These are phyloP conservation scores for Denticeps clupeoides DNA, from an alignment of 2,797 vertebrate species.

Conservation along the genomic window DNA sequence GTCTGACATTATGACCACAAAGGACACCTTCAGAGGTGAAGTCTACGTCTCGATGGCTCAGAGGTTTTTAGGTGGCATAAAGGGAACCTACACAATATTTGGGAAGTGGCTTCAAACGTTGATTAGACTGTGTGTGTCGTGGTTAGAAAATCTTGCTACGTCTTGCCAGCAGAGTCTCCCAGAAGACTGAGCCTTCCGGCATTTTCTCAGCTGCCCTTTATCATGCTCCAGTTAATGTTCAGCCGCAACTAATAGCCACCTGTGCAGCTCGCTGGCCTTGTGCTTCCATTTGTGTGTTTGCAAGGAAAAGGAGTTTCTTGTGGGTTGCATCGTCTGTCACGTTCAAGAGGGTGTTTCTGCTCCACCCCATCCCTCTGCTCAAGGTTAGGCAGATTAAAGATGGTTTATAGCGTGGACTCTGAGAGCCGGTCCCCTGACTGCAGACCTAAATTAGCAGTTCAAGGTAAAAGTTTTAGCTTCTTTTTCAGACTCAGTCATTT, in stretches of 20 bases:
- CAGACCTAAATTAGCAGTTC: slow-evolving; percentile 10
- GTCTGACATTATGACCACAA: too few species aligned
- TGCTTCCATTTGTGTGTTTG: neutral
- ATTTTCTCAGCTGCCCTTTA: slow-evolving; percentile 2
- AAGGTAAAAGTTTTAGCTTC: slow-evolving; percentile 1
- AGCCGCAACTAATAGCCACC: neutral
- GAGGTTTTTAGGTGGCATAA: too few species aligned
- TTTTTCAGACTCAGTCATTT: neutral
- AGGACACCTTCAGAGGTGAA: too few species aligned
- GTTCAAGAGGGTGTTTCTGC: neutral
- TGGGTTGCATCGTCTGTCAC: too few species aligned
- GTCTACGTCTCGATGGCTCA: too few species aligned
- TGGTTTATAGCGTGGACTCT: neutral
- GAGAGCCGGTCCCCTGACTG: slow-evolving; percentile 3
- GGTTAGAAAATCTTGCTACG: too few species aligned
- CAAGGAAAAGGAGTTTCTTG: too few species aligned
- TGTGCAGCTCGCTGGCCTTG: neutral
- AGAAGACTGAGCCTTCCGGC: neutral
- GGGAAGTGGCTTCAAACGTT: too few species aligned
- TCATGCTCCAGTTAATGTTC: slow-evolving; percentile 4
- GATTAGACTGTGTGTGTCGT: too few species aligned
- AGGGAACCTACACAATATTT: too few species aligned
- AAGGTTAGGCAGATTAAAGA: slow-evolving; percentile 16
- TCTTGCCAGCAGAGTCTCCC: neutral
- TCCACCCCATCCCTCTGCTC: slow-evolving; percentile 1